Evolutionary conservation across 2,797 vertebrate species (phyloP).

Genomic region (Brachyalestes nurse): DNA sequence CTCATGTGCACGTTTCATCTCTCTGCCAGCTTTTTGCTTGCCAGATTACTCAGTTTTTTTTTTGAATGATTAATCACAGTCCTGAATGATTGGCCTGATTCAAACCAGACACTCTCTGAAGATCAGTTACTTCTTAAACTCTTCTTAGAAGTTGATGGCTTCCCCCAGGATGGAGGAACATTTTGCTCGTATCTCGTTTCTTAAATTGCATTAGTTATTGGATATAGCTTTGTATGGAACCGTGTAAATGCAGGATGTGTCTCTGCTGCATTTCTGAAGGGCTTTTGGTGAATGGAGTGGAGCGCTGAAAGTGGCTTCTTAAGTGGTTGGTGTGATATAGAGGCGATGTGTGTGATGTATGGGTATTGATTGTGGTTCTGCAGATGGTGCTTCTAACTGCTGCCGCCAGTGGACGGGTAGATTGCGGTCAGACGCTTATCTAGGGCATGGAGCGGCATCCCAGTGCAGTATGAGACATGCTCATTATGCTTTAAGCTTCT

Average conservation of each 20-base stretch:
- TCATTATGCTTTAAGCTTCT: constrained; percentile 40
- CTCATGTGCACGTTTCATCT: neutral
- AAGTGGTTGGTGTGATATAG: constrained; percentile 32
- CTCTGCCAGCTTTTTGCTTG: neutral
- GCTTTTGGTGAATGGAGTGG: constrained; percentile 3
- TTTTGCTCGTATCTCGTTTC: constrained; percentile 3
- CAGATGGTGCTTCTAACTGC: constrained; percentile 42
- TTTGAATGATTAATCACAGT: neutral
- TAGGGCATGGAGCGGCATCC: constrained; percentile 59
- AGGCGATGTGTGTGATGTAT: constrained; percentile 34
- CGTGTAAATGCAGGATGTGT: neutral
- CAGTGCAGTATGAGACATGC: constrained; percentile 49
- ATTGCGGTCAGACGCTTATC: constrained; percentile 64
- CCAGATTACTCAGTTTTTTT: neutral
- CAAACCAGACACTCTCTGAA: neutral
- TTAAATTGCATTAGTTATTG: constrained; percentile 16
- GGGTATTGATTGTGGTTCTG: constrained; percentile 41
- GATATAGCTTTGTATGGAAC: neutral
- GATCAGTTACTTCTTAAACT: constrained; percentile 13
- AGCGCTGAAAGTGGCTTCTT: constrained; percentile 32
- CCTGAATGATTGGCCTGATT: neutral
- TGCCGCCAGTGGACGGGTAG: constrained; percentile 41
- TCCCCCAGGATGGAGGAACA: neutral
- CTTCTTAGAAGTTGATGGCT: neutral
- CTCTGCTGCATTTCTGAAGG: neutral